Conservation (phyloP, 2,888 invertebrate genomes). For the Plemyria rubiginata region DNA sequence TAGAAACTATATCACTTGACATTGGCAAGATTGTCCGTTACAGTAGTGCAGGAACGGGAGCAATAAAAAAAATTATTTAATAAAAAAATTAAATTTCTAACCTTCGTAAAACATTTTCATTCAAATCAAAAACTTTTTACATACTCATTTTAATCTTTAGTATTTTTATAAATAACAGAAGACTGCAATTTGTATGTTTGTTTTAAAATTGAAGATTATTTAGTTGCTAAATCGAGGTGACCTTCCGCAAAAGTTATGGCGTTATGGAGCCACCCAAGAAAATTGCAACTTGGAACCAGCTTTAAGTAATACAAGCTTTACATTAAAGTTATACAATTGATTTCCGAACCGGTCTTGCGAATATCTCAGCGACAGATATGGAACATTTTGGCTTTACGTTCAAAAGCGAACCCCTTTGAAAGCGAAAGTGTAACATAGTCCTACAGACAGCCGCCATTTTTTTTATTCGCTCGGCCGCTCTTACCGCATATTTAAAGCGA, state of each 20-base stretch:
- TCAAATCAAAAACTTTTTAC: too few species aligned
- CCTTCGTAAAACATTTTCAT: too few species aligned
- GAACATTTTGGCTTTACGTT: constrained; percentile 67
- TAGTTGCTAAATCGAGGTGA: constrained; percentile 14
- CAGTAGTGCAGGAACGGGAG: too few species aligned
- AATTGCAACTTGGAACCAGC: constrained; percentile 36
- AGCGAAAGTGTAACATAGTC: constrained; percentile 84
- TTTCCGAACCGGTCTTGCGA: constrained; percentile 53
- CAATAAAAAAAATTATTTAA: too few species aligned
- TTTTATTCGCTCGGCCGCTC: constrained; percentile 80
- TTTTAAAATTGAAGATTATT: constrained; percentile 1
- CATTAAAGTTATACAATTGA: constrained; percentile 49
- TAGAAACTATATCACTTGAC: too few species aligned
- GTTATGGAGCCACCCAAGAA: constrained; percentile 27
- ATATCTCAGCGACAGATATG: constrained; percentile 62
- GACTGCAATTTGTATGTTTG: too few species aligned
- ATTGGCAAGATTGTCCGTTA: too few species aligned
- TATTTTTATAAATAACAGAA: too few species aligned
- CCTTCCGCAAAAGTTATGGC: constrained; percentile 30
- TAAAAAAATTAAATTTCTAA: too few species aligned
- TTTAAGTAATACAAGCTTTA: constrained; percentile 44
- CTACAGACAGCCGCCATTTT: constrained; percentile 75
- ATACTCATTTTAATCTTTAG: too few species aligned
- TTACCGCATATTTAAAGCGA: constrained; percentile 81
- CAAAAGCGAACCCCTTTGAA: constrained; percentile 72